A percentile compares a stretch with the other conserved stretches of the same genome.
Conservation (phyloP, 2,797 vertebrate genomes). For the Centroberyx gerrardi region DNA sequence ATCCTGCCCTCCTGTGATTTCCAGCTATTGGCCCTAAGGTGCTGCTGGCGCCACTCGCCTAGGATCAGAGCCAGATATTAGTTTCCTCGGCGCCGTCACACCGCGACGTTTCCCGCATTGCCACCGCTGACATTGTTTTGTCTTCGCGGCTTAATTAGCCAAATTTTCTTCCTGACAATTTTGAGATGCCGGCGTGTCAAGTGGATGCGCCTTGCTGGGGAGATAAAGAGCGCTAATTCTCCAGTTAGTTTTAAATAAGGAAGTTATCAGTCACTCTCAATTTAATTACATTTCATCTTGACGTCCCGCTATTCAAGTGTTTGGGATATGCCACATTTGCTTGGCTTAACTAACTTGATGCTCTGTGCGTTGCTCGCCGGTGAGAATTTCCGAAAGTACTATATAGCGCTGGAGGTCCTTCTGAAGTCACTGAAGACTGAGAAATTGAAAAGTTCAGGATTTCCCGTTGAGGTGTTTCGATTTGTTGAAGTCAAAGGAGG, state of each 20-base stretch:
- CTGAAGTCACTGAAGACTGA: neutral
- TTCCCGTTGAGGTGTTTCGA: neutral
- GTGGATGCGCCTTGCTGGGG: slow-evolving; percentile 36
- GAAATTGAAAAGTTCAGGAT: neutral
- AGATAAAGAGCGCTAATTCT: slow-evolving; percentile 37
- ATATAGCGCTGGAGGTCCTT: neutral
- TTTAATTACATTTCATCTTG: slow-evolving; percentile 34
- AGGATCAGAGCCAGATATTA: slow-evolving; percentile 36
- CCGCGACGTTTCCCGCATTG: neutral
- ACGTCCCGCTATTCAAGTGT: slow-evolving; percentile 27
- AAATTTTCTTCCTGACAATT: slow-evolving; percentile 33
- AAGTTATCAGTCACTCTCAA: slow-evolving; percentile 37
- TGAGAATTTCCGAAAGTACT: neutral
- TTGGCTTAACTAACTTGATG: slow-evolving; percentile 23
- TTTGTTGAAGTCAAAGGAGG: slow-evolving; percentile 5
- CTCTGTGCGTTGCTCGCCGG: neutral
- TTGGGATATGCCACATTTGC: slow-evolving; percentile 2
- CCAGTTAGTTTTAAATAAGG: slow-evolving; percentile 37
- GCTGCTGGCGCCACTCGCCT: slow-evolving; percentile 22
- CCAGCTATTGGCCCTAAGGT: slow-evolving; percentile 50
- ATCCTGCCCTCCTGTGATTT: slow-evolving; percentile 47
- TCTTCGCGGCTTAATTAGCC: slow-evolving; percentile 38
- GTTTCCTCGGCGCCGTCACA: slow-evolving; percentile 17
- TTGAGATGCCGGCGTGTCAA: slow-evolving; percentile 42
- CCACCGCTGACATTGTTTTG: slow-evolving; percentile 7